Base-by-base conservation (phyloP, 2,113 vertebrate species). In the Upupa epops region DNA sequence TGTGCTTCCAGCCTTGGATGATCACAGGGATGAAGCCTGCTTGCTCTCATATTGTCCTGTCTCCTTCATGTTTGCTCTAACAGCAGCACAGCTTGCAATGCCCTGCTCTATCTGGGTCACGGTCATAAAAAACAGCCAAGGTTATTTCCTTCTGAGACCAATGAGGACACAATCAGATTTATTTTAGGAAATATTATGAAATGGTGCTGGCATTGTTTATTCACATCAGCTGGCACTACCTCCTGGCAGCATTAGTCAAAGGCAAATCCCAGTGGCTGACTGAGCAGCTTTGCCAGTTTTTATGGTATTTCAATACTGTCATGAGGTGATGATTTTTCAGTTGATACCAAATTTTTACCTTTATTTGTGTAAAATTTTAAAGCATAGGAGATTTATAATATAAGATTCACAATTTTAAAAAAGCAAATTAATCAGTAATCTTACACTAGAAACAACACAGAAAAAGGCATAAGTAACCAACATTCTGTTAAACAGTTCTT, bases 341-440 rank as follows among this genome's bases (percentile, higher is more conserved):
- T 37, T 2, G 4, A 24, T 29, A 58, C 7, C 11, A 22, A 15
- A 17, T n/a, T n/a, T n/a, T n/a, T n/a, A 73, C 73, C 10, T 94
- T 95, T 89, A 91, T 75, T 90, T 2, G 8, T 89, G 19, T 60
- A 64, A 92, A 86, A 45, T 28, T 29, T 65, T 17, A 34, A 68
- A 90, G 46, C 55, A 25, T 69, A 65, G 52, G 17, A 83, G 46
- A 79, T 13, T 63, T 15, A 65, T 4, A n/a, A 40, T 45, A 29
- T 92, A 88, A 90, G 90, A 91, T 81, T 75, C 65, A 59, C 22
- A 86, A 21, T 24, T 73, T 29, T 24, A 19, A 40, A 61, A 90
- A 88, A 79, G 37, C 37, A 48, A 32, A 49, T n/a, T 31, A 64
- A 63, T 74, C 45, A 68, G 37, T 63, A 17, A 28, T 6, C 29